A percentile compares a stretch with the other conserved stretches of the same genome.
Conservation (phyloP, 2,888 invertebrate genomes). For the Rhamphomyia laevipes region DNA sequence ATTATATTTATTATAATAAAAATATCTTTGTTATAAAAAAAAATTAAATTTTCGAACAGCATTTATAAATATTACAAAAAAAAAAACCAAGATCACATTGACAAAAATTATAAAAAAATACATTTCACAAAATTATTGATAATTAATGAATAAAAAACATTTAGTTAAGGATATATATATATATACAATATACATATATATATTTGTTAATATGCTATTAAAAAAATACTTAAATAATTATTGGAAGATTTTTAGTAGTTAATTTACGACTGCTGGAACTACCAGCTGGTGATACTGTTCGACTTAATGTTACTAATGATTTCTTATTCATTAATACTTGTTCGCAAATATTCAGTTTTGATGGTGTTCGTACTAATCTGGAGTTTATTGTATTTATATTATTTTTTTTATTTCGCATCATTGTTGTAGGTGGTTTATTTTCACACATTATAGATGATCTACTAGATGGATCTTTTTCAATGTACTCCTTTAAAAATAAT, state of each 20-base stretch:
- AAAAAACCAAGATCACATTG: no score
- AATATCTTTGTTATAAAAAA: no score
- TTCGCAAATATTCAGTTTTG: slow-evolving; percentile 13
- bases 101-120: no score
- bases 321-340: slow-evolving; percentile 7
- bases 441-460: slow-evolving; percentile 12
- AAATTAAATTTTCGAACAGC: no score
- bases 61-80: no score
- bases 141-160: no score
- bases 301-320: slow-evolving; percentile 14
- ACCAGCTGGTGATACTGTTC: slow-evolving; percentile 9
- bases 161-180: no score
- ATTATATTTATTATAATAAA: no score
- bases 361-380: slow-evolving; percentile 13
- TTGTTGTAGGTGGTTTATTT: not conserved
- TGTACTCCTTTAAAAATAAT: slow-evolving; percentile 8
- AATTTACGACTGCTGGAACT: slow-evolving; percentile 20
- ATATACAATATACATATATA: no score
- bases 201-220: no score
- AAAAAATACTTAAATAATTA: slow-evolving; percentile 20
- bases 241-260: slow-evolving; percentile 28
- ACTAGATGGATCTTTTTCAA: slow-evolving; percentile 11
- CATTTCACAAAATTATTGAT: no score
- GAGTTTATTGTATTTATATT: not conserved
- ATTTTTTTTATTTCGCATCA: not conserved